Conservation (phyloP, 2,888 invertebrate genomes). For the Platynereis dumerilii region DNA sequence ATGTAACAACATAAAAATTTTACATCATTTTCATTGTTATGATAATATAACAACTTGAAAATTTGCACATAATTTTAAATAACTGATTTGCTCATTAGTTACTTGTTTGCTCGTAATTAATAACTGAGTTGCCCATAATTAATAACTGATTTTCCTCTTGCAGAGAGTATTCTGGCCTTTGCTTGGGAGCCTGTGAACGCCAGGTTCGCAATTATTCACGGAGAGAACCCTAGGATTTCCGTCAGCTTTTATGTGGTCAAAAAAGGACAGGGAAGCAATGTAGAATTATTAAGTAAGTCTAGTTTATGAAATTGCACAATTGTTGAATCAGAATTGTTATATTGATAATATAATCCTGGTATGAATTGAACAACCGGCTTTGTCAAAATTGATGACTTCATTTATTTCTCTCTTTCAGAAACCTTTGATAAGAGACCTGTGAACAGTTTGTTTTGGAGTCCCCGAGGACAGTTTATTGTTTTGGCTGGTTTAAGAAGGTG, state of each 20-base stretch:
- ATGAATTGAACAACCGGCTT: too few species aligned
- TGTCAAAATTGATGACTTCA: too few species aligned
- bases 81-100: too few species aligned
- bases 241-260: constrained; percentile 94
- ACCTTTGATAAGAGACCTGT: constrained; percentile 70
- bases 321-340: too few species aligned
- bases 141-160: constrained; percentile 19
- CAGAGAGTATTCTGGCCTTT: constrained; percentile 75
- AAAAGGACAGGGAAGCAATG: constrained; percentile 79
- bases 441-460: constrained; percentile 92
- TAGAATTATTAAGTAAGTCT: constrained; percentile 83
- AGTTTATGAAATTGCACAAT: too few species aligned
- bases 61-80: too few species aligned
- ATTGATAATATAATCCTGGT: too few species aligned
- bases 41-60: too few species aligned
- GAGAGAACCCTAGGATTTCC: constrained; percentile 78
- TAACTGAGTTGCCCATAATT: not conserved
- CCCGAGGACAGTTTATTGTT: constrained; percentile 88
- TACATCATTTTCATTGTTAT: too few species aligned
- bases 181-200: constrained; percentile 98
- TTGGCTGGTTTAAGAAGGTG: constrained; percentile 81
- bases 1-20: not conserved
- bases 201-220: constrained; percentile 96
- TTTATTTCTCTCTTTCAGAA: constrained; percentile 75
- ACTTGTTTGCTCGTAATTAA: too few species aligned